Percentiles rank a stretch among this genome's conserved stretches.
Evolutionary conservation across 2,797 vertebrate genomes (phyloP).

Genomic region (Cuniculus paca): DNA sequence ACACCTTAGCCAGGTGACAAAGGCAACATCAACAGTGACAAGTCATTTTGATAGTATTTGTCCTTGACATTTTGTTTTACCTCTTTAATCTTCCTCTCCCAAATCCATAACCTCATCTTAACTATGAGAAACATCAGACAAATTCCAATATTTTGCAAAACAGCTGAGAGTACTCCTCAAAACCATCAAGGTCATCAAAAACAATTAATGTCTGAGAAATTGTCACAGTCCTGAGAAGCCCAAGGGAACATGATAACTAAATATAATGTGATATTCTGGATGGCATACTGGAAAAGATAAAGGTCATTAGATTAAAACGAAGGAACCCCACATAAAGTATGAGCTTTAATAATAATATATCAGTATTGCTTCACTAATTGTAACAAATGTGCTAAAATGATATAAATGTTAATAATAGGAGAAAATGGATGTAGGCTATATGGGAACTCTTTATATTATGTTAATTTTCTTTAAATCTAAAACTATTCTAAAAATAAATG

Average conservation of each 20-base stretch:
- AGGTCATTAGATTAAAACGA: constrained; percentile 56
- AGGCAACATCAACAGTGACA: not conserved
- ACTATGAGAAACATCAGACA: not conserved
- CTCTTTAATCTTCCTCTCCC: not conserved
- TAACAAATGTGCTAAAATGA: constrained; percentile 1
- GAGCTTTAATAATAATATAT: not conserved
- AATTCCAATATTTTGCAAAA: constrained; percentile 56
- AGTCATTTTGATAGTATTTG: not conserved
- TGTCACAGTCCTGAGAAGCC: constrained; percentile 32
- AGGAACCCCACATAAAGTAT: constrained; percentile 48
- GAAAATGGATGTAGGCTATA: not conserved
- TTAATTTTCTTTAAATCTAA: constrained; percentile 37
- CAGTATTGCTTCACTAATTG: constrained; percentile 19
- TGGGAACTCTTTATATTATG: not conserved
- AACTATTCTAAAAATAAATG: constrained; percentile 15
- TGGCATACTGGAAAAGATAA: constrained; percentile 13
- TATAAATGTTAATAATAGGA: not conserved
- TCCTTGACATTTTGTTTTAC: not conserved
- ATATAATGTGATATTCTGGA: not conserved
- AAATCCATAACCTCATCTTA: constrained; percentile 6
- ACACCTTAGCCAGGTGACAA: not conserved
- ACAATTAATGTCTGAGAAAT: constrained; percentile 38
- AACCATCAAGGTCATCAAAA: constrained; percentile 60
- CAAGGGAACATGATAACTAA: constrained; percentile 50
- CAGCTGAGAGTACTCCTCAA: constrained; percentile 37